Conservation (phyloP, 2,888 invertebrate genomes). For the Willowsia nigromaculata region DNA sequence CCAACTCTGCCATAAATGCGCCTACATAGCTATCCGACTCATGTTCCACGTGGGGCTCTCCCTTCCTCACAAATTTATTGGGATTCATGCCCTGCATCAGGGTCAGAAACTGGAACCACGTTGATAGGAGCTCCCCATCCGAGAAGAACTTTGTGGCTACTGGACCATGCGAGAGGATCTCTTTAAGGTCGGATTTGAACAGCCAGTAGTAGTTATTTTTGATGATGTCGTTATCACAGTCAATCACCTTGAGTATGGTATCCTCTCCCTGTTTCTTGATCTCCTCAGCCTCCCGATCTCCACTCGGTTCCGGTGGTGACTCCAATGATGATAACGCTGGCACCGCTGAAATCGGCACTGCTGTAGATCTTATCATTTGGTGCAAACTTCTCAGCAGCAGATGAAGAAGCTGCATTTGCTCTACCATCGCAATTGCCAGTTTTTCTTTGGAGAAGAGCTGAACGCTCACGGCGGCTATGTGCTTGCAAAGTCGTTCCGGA, state of each 20-base stretch:
- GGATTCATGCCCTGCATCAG: slow-evolving; percentile 99
- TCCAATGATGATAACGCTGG: slow-evolving; percentile 42
- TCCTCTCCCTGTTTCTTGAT: background rate
- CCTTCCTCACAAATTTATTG: slow-evolving; percentile 85
- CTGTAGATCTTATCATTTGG: slow-evolving; percentile 67
- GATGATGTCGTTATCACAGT: slow-evolving; percentile 94
- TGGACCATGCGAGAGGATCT: slow-evolving; percentile 94
- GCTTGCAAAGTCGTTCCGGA: slow-evolving; percentile 94
- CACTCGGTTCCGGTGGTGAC: slow-evolving; percentile 23
- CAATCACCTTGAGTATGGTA: slow-evolving; percentile 86
- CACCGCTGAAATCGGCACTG: slow-evolving; percentile 45
- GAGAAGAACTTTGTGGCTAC: slow-evolving; percentile 94
- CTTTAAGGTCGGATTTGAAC: slow-evolving; percentile 96
- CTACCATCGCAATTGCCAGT: slow-evolving; percentile 93
- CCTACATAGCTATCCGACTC: slow-evolving; percentile 98
- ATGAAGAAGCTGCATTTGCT: slow-evolving; percentile 92
- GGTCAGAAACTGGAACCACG: slow-evolving; percentile 97
- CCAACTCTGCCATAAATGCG: slow-evolving; percentile 97
- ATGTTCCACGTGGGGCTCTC: slow-evolving; percentile 93
- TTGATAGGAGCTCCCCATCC: slow-evolving; percentile 92
- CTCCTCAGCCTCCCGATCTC: slow-evolving; percentile 79
- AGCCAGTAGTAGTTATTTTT: slow-evolving; percentile 98
- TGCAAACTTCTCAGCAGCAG: slow-evolving; percentile 81
- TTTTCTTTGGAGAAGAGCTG: slow-evolving; percentile 96
- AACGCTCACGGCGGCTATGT: slow-evolving; percentile 98